phyloP scores from a whole-genome alignment of 2,797 vertebrate genomes.

The Chrosomus eos region DNA sequence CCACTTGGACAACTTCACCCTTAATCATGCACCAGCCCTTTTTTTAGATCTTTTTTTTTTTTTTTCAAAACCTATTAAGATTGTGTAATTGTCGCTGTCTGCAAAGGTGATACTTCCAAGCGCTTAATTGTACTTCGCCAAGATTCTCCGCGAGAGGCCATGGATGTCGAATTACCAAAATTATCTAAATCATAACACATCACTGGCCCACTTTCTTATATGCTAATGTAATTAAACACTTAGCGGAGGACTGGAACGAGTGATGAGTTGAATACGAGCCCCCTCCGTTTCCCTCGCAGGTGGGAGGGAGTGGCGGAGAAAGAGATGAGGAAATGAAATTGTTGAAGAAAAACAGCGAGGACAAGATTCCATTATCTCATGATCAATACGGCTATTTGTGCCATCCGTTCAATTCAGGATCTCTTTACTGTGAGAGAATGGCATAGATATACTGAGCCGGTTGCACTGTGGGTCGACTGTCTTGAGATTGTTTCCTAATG shows the following conservation, averaged over 20 bases:
- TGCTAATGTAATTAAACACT: conserved; percentile 68
- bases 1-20: neutral
- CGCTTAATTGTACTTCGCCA: conserved; percentile 46
- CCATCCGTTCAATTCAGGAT: conserved; percentile 58
- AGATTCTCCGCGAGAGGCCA: conserved; percentile 43
- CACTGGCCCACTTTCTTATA: conserved; percentile 57
- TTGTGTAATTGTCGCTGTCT: conserved; percentile 21
- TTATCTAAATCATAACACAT: conserved; percentile 49
- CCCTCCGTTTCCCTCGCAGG: conserved; percentile 46
- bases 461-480: conserved; percentile 36
- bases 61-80: conserved; percentile 51
- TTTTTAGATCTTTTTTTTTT: conserved; percentile 7
- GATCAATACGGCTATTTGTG: conserved; percentile 64
- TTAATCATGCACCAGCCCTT: neutral
- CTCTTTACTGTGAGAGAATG: conserved; percentile 54
- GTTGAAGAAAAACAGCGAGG: conserved; percentile 59
- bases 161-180: conserved; percentile 52
- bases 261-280: conserved; percentile 55
- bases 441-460: conserved; percentile 47
- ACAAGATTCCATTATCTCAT: conserved; percentile 63
- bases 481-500: conserved; percentile 37
- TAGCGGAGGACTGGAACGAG: conserved; percentile 52
- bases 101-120: conserved; percentile 41
- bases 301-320: conserved; percentile 20
- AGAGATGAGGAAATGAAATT: conserved; percentile 59